Conservation (phyloP, 2,113 vertebrate species). For the Natator depressus region DNA sequence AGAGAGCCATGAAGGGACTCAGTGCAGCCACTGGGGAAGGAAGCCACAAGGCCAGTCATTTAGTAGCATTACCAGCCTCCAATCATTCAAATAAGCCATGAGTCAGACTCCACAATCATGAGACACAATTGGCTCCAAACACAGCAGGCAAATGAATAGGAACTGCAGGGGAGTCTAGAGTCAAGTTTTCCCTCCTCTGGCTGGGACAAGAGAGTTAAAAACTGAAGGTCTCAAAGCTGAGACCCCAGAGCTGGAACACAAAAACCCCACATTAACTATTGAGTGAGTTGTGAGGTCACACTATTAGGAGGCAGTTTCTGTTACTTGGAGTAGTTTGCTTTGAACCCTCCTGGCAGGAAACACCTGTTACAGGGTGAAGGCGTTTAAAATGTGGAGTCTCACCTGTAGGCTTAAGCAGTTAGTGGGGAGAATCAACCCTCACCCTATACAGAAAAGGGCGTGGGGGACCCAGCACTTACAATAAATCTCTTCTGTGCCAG, state of each 20-base stretch:
- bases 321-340: neutral
- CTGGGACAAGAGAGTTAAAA: fast-evolving
- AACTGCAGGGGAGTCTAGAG: fast-evolving
- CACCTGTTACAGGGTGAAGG: too few relatives aligned
- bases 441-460: fast-evolving
- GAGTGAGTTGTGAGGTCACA: too few relatives aligned
- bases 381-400: too few relatives aligned
- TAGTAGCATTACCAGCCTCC: neutral
- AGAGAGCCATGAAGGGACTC: too few relatives aligned
- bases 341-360: neutral
- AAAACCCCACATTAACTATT: too few relatives aligned
- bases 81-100: neutral
- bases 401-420: too few relatives aligned
- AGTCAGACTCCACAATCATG: neutral
- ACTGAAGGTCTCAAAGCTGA: neutral
- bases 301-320: neutral
- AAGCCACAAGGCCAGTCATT: neutral
- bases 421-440: neutral
- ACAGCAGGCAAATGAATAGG: neutral
- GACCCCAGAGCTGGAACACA: too few relatives aligned
- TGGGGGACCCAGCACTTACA: neutral
- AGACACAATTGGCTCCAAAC: neutral
- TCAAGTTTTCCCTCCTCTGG: too few relatives aligned
- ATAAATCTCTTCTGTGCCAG: neutral
- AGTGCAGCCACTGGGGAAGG: too few relatives aligned